These are phyloP conservation scores for Paragorgia papillata DNA, from an alignment of 92 coral and sea anemone genomes.

Conservation along the genomic window DNA sequence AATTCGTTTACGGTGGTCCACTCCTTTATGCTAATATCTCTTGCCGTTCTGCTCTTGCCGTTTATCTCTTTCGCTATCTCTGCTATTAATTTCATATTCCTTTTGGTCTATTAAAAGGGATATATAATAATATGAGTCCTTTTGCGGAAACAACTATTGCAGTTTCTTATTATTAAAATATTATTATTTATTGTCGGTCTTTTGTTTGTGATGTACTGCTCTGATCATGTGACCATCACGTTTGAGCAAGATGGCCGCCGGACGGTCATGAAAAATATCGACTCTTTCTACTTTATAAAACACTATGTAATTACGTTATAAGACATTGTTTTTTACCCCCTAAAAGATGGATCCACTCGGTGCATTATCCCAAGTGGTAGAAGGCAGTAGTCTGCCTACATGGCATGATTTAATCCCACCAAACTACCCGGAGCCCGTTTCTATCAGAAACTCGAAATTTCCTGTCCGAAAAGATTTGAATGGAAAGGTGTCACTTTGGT, in stretches of 20 bases:
- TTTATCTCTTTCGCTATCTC: too few relatives aligned
- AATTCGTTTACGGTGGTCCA: too few relatives aligned
- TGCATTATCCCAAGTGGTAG: slow-evolving; percentile 71
- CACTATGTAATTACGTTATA: not conserved
- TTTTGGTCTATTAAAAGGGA: too few relatives aligned
- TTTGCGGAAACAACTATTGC: too few relatives aligned
- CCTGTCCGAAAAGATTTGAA: slow-evolving; percentile 82
- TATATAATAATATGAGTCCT: too few relatives aligned
- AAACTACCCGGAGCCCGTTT: slow-evolving; percentile 49
- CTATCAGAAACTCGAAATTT: slow-evolving; percentile 51
- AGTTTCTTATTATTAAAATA: too few relatives aligned
- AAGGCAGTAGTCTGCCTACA: slow-evolving; percentile 75
- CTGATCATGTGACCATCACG: not conserved
- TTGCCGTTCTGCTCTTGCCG: too few relatives aligned
- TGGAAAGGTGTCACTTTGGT: slow-evolving; percentile 85
- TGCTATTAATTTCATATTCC: too few relatives aligned
- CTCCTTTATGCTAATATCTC: too few relatives aligned
- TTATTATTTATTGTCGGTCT: too few relatives aligned
- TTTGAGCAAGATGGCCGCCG: slow-evolving; percentile 36
- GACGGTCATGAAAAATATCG: not conserved
- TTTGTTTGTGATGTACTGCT: too few relatives aligned
- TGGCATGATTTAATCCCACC: slow-evolving; percentile 69
- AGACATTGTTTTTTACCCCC: not conserved
- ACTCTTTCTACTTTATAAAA: not conserved
- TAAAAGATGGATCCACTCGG: slow-evolving; percentile 90